Evolutionary conservation across 2,113 vertebrate species (phyloP).

Genomic region (Chunga burmeisteri): DNA sequence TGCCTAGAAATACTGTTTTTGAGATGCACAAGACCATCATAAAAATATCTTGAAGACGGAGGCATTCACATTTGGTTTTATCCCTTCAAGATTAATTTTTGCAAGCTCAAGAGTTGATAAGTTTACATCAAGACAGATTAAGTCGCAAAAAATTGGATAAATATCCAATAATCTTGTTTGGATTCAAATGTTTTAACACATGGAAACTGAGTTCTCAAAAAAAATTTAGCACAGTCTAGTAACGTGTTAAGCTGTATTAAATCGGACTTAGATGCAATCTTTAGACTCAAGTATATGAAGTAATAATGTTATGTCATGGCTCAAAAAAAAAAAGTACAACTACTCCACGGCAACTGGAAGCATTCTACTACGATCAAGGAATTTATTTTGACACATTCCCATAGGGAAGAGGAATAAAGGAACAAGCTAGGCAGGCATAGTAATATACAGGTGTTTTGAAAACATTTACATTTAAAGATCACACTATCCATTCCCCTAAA

Average conservation of each 20-base stretch:
- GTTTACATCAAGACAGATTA: not conserved
- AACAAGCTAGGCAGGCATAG: not conserved
- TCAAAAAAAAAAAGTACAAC: not conserved
- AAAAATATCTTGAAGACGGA: not conserved
- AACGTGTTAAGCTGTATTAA: not conserved
- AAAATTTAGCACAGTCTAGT: not conserved
- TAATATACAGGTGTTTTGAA: rapidly evolving
- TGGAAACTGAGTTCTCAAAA: not conserved
- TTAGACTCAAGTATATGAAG: not conserved
- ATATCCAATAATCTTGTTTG: not conserved
- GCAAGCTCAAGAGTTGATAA: not conserved
- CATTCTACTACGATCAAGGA: not conserved
- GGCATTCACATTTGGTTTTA: not conserved
- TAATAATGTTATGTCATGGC: not conserved
- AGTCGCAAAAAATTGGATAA: not conserved
- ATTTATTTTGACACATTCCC: not conserved
- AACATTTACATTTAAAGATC: not conserved
- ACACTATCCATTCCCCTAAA: not conserved
- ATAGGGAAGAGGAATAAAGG: not conserved
- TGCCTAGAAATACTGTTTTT: not conserved
- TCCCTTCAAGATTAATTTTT: not conserved
- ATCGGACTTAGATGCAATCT: not conserved
- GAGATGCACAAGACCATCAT: not conserved
- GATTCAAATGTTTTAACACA: not conserved
- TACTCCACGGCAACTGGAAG: not conserved